Evolutionary conservation across 1,140 invertebrate genomes (phyloP).

Genomic region (Dendrolimus punctatus): DNA sequence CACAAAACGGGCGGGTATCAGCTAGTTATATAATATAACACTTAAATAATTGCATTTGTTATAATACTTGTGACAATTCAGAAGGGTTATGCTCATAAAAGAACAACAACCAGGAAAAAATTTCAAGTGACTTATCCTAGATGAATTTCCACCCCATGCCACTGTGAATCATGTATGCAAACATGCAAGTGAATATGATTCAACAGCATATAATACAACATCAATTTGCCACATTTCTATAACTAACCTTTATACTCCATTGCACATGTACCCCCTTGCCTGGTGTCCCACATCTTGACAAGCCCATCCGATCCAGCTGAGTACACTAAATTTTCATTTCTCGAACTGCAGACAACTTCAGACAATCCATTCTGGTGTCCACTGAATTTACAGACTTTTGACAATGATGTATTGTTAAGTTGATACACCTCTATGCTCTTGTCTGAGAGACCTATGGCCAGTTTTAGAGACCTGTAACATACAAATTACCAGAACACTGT

Average conservation of each 20-base stretch:
- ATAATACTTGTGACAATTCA: too few species aligned
- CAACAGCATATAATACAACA: too few species aligned
- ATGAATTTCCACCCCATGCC: background rate
- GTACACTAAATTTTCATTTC: conserved; percentile 75
- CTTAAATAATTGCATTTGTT: too few species aligned
- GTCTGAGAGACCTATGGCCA: conserved; percentile 42
- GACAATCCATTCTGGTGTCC: conserved; percentile 66
- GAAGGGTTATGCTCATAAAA: too few species aligned
- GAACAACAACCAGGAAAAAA: too few species aligned
- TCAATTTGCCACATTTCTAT: conserved; percentile 11
- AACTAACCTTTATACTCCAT: conserved; percentile 73
- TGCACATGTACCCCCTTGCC: conserved; percentile 70
- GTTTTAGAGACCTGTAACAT: conserved; percentile 39
- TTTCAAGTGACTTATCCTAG: too few species aligned
- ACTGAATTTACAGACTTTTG: conserved; percentile 43
- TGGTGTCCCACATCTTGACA: conserved; percentile 78
- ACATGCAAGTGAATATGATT: too few species aligned
- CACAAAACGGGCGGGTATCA: too few species aligned
- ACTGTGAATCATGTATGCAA: too few species aligned
- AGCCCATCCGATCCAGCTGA: conserved; percentile 73
- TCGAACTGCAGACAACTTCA: conserved; percentile 75
- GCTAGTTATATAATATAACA: too few species aligned
- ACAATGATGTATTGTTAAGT: conserved; percentile 40
- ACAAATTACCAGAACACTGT: background rate
- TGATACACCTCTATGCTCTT: conserved; percentile 54